Base-by-base conservation (phyloP, 2,113 vertebrate species). In the Epinephelus fuscoguttatus region DNA sequence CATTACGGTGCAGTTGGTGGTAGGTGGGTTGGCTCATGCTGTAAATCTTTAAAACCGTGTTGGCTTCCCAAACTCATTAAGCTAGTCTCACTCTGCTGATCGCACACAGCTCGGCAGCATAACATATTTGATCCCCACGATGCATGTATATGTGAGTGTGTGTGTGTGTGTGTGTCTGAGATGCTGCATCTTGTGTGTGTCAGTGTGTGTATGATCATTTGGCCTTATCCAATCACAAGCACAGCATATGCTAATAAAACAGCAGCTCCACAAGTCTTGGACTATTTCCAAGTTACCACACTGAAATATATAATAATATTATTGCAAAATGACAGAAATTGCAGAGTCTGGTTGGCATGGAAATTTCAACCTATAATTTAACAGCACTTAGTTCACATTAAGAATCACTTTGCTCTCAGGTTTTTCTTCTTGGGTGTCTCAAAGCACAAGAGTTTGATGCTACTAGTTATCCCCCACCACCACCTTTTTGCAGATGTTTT, bases 31-130 rank as follows among this genome's bases (percentile, higher is more conserved):
- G 56, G 80, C 67, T 89, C 53, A 56, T 12, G 76, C 33, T 70
- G 73, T 83, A 91, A 85, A 91, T 88, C 86, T 84, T 78, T 76
- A 68, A 68, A 85, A 80, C 60, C 2, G 8, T 66, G 79, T 84
- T 70, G 71, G 71, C 84, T 80, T 89, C 63, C 70, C 59, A 87
- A 93, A 88, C 79, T 93, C 88, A 93, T 94, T 92, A 91, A 78
- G 72, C 81, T 10, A 56, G 89, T 92, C 71, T 88, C 90, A 86
- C 88, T 88, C 89, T 86, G 87, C 52, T 92, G 88, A 88, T 84
- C 90, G 87, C 74, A 90, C 86, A 85, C 1, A 8, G 52, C 71
- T 82, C 83, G 5, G 63, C 85, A 73, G 81, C 81, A 75, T 21
- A 76, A 79, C 55, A 83, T 75, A 45, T 88, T 70, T 93, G 79